These are phyloP conservation scores for Mythimna ferrago DNA, from an alignment of 2,888 invertebrate species.

Conservation along the genomic window DNA sequence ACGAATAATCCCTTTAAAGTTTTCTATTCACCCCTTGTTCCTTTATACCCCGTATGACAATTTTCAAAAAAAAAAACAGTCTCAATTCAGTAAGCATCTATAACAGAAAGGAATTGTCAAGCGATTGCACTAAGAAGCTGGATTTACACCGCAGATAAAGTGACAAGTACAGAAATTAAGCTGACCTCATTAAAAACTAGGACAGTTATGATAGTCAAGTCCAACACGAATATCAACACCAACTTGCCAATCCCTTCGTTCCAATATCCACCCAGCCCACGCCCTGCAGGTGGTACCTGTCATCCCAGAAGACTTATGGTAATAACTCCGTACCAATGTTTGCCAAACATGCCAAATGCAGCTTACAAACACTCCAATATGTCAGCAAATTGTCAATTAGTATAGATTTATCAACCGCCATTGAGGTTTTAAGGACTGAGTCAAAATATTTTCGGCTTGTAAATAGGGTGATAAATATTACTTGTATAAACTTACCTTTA, in stretches of 20 bases:
- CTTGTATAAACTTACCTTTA: constrained; percentile 36
- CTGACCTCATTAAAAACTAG: no score
- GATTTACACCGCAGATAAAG: not conserved
- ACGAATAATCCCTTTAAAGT: no score
- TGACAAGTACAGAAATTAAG: no score
- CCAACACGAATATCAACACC: not conserved
- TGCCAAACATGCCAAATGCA: constrained; percentile 68
- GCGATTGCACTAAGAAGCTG: not conserved
- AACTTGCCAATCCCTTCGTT: constrained; percentile 4
- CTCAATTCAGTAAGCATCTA: no score
- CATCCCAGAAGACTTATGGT: constrained; percentile 28
- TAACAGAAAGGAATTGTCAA: no score
- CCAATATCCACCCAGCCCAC: not conserved
- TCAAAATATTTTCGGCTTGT: constrained; percentile 21
- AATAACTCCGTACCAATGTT: constrained; percentile 65
- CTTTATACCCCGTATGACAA: no score
- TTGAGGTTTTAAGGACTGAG: constrained; percentile 44
- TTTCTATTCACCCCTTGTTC: no score
- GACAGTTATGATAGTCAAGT: not conserved
- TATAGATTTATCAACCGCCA: constrained; percentile 59
- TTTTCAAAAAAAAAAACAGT: no score
- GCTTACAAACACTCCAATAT: constrained; percentile 48
- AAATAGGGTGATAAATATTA: constrained; percentile 41
- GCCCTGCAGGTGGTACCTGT: constrained; percentile 52
- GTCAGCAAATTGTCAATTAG: constrained; percentile 59